Evolutionary conservation across 2,888 invertebrate genomes (phyloP).

Genomic region (Stenodera caucasica): DNA sequence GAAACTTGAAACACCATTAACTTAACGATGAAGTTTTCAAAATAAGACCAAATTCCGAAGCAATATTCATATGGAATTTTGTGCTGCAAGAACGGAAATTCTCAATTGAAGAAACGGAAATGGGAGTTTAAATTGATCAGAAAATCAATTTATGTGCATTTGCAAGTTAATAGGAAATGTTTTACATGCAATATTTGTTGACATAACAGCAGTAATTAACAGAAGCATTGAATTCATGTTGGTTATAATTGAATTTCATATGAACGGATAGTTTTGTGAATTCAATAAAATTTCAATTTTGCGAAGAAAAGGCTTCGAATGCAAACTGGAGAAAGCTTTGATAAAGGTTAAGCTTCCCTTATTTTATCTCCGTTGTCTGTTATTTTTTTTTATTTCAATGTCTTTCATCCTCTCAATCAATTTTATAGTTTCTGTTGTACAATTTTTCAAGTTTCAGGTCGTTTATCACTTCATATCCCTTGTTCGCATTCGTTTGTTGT

Average conservation of each 20-base stretch:
- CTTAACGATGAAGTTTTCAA: no score
- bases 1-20: no score
- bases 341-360: neutral
- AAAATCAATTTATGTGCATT: constrained; percentile 27
- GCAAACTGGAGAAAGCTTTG: neutral
- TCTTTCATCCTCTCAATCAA: neutral
- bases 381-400: neutral
- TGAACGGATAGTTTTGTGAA: neutral
- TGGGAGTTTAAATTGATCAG: constrained; percentile 23
- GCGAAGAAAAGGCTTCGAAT: neutral
- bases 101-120: constrained; percentile 26
- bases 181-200: neutral
- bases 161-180: constrained; percentile 18
- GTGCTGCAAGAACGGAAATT: constrained; percentile 13
- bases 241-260: neutral
- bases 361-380: neutral
- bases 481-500: neutral
- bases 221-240: no score
- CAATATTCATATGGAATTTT: no score
- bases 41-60: no score
- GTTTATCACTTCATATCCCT: neutral
- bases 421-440: constrained; percentile 3
- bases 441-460: constrained; percentile 7
- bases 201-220: neutral
- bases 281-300: neutral